A percentile compares a stretch with the other conserved stretches of the same genome.
phyloP scores from a whole-genome alignment of 2,797 vertebrate species.

The Chaetodon trifasciatus region DNA sequence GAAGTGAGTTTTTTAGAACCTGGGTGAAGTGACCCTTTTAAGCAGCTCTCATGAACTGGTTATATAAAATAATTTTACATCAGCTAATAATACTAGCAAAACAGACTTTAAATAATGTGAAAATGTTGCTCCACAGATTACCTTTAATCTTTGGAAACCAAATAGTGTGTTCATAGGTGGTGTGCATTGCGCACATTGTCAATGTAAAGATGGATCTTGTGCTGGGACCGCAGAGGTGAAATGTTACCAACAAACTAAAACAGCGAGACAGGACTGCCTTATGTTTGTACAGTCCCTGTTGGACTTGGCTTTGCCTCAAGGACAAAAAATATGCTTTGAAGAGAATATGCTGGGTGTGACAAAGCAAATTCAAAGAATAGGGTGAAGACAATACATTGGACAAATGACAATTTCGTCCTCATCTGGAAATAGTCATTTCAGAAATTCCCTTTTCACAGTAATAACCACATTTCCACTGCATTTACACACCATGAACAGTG shows the following conservation, averaged over 20 bases:
- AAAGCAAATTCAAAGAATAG: conserved; percentile 12
- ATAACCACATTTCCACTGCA: background rate
- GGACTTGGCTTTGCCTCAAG: background rate
- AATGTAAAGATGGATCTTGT: background rate
- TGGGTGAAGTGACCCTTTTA: background rate
- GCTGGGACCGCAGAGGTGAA: background rate
- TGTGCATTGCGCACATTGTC: background rate
- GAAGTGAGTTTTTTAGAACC: background rate
- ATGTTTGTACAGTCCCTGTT: background rate
- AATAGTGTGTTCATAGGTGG: too few relatives aligned
- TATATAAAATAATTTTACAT: background rate
- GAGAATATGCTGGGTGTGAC: conserved; percentile 5
- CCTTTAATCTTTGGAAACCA: background rate
- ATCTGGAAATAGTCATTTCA: background rate
- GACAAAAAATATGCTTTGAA: conserved; percentile 11
- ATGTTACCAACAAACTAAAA: background rate
- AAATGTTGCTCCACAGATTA: background rate
- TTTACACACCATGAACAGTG: background rate
- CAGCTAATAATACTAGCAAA: background rate
- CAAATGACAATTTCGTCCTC: background rate
- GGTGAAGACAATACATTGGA: conserved; percentile 1
- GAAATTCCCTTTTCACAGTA: background rate
- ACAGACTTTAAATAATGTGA: background rate
- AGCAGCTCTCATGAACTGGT: background rate
- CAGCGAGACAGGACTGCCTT: background rate